Evolutionary conservation across 2,113 vertebrate genomes (phyloP), one percentile per base, ranked within the genome.

Genomic region (Anas platyrhynchos): DNA sequence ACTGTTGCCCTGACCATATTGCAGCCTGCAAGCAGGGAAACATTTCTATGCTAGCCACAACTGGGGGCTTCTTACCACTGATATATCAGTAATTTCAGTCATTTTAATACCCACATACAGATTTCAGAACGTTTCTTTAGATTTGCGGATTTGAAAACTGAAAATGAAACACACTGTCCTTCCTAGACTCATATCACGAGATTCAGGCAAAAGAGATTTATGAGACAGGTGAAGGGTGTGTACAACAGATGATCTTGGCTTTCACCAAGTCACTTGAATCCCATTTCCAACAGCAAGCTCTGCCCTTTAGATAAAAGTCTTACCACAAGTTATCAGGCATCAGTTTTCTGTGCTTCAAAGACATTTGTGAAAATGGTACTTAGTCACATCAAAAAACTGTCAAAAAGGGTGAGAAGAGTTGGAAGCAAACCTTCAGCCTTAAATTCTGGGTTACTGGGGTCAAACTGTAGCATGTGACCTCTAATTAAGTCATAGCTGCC

Each of bases 111-210:
- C 31, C 63, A 58, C 29, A 11, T 83, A 59, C 29, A 26, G 15
- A 52, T 81, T 91, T 81, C 6, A 75, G 52, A 90, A 16, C 31
- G 7, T 83, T 44, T 65, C 1, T 0, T 48, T 86, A 73, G 31
- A 62, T 77, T 34, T 50, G 27, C 36, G 69, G 15, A 3, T 73
- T 94, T 80, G 50, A 89, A 94, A 92, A 66, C 34, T 61, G 62
- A 72, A 86, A 93, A 56, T 79, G 34, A 82, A 84, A 41, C 0
- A 0, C 26, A 2, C 15, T 43, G 3, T 23, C 17, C 90, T 91
- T 46, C 52, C 52, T 61, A 55, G 59, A 36, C 17, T 68, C 3
- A 0, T 55, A 11, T 10, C 0, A 0, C 25, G 65, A 89, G 23
- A 48, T 41, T 74, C 56, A 68, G 46, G 23, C 43, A 46, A n/a